Evolutionary conservation across 1,140 invertebrate genomes (phyloP).

Genomic region (Aphelinus certus): DNA sequence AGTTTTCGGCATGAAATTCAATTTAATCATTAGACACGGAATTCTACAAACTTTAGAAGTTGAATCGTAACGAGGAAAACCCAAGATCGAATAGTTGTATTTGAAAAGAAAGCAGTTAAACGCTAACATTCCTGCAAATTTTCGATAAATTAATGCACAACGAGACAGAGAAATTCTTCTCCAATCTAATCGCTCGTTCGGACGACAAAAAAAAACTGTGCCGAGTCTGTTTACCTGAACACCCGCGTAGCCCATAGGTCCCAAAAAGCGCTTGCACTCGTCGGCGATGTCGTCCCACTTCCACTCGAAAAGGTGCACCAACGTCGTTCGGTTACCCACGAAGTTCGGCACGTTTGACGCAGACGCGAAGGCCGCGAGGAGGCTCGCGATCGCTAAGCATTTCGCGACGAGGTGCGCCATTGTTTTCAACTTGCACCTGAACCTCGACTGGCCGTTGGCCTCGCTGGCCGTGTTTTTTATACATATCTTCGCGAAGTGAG

Average conservation of each 20-base stretch:
- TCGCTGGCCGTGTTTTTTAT: constrained; percentile 1
- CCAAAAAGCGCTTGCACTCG: constrained; percentile 74
- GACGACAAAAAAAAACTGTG: too few relatives aligned
- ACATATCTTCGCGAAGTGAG: constrained; percentile 5
- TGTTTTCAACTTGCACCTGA: not conserved
- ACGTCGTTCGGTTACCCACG: constrained; percentile 45
- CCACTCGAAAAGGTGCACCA: constrained; percentile 74
- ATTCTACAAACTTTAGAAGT: too few relatives aligned
- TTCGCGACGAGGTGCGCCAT: not conserved
- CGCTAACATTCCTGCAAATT: too few relatives aligned
- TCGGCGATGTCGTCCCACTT: constrained; percentile 72
- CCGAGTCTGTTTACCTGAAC: constrained; percentile 72
- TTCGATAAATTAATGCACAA: too few relatives aligned
- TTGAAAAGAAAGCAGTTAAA: too few relatives aligned
- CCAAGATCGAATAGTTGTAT: too few relatives aligned
- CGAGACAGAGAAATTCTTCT: too few relatives aligned
- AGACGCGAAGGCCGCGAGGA: not conserved
- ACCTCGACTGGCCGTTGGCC: not conserved
- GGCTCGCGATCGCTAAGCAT: not conserved
- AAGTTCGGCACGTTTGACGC: constrained; percentile 43
- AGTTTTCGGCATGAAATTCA: too few relatives aligned
- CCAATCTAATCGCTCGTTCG: too few relatives aligned
- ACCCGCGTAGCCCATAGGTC: constrained; percentile 72
- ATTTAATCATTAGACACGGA: too few relatives aligned
- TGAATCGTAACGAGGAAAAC: too few relatives aligned